These are phyloP conservation scores for Leptobrachium leishanense DNA, from an alignment of 2,113 vertebrate species.

Conservation along the genomic window DNA sequence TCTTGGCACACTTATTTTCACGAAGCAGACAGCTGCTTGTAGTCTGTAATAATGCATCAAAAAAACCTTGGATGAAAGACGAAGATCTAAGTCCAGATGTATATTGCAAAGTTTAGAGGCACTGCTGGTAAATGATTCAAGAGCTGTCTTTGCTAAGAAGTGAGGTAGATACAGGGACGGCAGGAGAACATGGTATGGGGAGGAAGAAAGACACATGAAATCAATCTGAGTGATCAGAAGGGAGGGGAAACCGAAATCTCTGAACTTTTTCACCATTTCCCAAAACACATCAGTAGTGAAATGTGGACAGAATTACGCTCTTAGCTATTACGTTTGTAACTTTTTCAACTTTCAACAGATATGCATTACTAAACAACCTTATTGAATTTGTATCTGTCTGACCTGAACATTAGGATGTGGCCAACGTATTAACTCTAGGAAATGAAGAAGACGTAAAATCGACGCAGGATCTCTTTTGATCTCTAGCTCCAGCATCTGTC, in stretches of 20 bases:
- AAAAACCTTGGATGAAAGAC: background rate
- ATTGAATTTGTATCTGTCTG: background rate
- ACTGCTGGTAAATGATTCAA: background rate
- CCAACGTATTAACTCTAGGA: background rate
- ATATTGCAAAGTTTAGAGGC: background rate
- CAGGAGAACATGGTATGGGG: background rate
- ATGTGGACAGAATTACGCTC: background rate
- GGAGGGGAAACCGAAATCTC: background rate
- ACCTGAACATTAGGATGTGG: background rate
- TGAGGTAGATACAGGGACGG: background rate
- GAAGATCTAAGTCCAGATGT: background rate
- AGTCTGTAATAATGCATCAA: background rate
- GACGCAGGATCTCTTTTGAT: no score
- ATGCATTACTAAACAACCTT: background rate
- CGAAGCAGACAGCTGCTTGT: background rate
- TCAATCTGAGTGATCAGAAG: background rate
- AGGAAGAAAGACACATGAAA: background rate
- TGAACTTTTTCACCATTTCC: background rate
- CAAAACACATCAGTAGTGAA: background rate
- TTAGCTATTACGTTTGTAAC: background rate
- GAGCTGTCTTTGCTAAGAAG: background rate
- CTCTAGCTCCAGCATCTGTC: no score
- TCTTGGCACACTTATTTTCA: background rate
- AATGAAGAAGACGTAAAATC: background rate
- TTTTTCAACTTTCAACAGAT: slow-evolving; percentile 6